Percentiles rank a stretch among this genome's conserved stretches.
These are phyloP conservation scores for Anhinga anhinga DNA, from an alignment of 2,113 vertebrate species.

Conservation along the genomic window DNA sequence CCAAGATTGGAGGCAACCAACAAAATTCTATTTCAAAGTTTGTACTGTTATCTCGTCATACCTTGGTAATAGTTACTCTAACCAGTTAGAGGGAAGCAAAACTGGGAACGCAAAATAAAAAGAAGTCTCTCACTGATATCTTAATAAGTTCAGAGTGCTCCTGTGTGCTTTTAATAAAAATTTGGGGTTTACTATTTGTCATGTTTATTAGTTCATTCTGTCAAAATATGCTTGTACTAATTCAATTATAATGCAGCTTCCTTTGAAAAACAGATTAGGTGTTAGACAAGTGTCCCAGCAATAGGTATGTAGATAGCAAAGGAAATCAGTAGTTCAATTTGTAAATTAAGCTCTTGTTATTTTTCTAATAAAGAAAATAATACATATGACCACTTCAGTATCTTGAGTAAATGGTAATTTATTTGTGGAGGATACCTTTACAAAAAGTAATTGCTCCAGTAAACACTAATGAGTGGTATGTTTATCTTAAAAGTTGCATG, in stretches of 20 bases:
- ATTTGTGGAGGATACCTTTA: conserved; percentile 66
- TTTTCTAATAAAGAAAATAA: conserved; percentile 46
- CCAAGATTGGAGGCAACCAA: not conserved
- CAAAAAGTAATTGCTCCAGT: conserved; percentile 62
- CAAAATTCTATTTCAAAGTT: not conserved
- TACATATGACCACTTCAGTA: not conserved
- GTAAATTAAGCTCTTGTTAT: not conserved
- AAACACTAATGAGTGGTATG: conserved; percentile 57
- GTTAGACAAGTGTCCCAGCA: not conserved
- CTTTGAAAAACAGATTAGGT: conserved; percentile 31
- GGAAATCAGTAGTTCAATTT: conserved; percentile 7
- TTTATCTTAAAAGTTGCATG: conserved; percentile 66
- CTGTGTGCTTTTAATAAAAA: not conserved
- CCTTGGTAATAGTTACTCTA: not conserved
- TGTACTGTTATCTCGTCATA: not conserved
- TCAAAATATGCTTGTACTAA: not conserved
- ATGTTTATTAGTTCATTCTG: conserved; percentile 28
- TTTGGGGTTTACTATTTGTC: not conserved
- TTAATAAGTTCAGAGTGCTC: not conserved
- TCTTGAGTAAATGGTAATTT: conserved; percentile 40
- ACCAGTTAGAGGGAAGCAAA: not conserved
- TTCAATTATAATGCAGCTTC: not conserved
- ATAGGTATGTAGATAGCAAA: not conserved
- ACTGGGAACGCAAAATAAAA: not conserved
- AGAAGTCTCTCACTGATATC: not conserved